Base-by-base conservation (phyloP, 2,888 invertebrate genomes). In the Actias luna region DNA sequence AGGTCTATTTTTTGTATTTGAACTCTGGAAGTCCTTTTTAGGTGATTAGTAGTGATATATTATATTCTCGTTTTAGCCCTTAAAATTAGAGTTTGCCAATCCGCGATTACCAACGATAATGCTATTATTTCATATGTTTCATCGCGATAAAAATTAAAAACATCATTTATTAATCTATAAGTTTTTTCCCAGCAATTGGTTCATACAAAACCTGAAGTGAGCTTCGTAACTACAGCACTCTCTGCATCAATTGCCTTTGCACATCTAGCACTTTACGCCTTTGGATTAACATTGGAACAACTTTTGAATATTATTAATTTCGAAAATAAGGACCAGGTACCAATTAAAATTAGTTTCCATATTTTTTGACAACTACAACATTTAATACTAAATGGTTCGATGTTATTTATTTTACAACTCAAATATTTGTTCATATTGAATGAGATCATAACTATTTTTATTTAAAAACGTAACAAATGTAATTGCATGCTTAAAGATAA, bases 301-400 rank as follows among this genome's bases (percentile, higher is more conserved):
- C 50, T 52, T 27, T 52, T 52, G 25, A 52, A 52, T 16, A 25
- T 52, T 22, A 52, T 52, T 14, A 52, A 52, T 52, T 25, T 52
- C 50, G 50, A 27, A 52, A 52, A 22, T 52, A 52, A 52, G 25
- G 50, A 52, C 14, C 25, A 52, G 50, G 50, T 52, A 52, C 16
- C 36, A 2, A 4, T 36, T 16, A 12, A 36, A 36, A 36, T 36
- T 36, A 16, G 16, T 36, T 42, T 42, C 5, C 18, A 42, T 42
- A n/a, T 18, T n/a, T 42, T 7, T 16, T 16, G 36, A 16, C 14
- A 12, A 36, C 36, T 16, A 36, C 10, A 10, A 36, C 36, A 16
- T 5, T 42, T 18, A 42, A 16, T 5, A 18, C n/a, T 42, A 42
- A n/a, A 7, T 42, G 5, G 42, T 18, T 42, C 0, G 8, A 42